A percentile compares a stretch with the other conserved stretches of the same genome.
These are phyloP conservation scores for Pteria penguin DNA, from an alignment of 2,888 invertebrate genomes.

Conservation along the genomic window DNA sequence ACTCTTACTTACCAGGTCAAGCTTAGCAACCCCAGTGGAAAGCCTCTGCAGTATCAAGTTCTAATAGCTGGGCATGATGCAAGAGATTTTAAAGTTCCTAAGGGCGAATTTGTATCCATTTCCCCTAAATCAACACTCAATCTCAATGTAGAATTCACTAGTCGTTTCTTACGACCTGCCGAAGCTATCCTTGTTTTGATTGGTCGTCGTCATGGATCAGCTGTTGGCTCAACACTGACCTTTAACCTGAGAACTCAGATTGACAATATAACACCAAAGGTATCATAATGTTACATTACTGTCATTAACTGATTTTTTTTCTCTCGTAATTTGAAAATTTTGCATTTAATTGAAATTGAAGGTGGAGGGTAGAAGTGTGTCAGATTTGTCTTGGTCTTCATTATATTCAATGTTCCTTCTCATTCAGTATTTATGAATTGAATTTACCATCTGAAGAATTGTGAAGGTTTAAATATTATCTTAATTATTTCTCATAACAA, in stretches of 20 bases:
- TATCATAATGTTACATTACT: too few species aligned
- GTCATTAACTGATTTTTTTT: too few species aligned
- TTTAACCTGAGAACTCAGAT: constrained; percentile 76
- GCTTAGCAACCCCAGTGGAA: constrained; percentile 77
- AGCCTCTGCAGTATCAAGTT: constrained; percentile 77
- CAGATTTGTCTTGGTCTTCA: too few species aligned
- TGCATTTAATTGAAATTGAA: too few species aligned
- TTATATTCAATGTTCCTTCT: too few species aligned
- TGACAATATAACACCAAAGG: constrained; percentile 77
- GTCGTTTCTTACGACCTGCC: constrained; percentile 75
- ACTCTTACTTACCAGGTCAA: constrained; percentile 69
- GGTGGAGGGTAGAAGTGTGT: too few species aligned
- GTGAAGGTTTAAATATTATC: too few species aligned
- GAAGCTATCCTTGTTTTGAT: constrained; percentile 77
- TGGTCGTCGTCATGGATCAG: constrained; percentile 75
- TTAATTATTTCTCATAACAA: too few species aligned
- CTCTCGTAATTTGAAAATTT: too few species aligned
- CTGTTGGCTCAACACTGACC: constrained; percentile 75
- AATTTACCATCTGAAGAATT: too few species aligned
- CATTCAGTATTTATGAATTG: too few species aligned
- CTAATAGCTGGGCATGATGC: constrained; percentile 77
- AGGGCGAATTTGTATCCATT: constrained; percentile 74
- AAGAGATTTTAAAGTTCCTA: constrained; percentile 76
- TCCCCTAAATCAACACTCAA: constrained; percentile 72
- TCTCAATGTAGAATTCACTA: constrained; percentile 70